Evolutionary conservation across 2,888 invertebrate genomes (phyloP).

Genomic region (Orgyia antiqua): DNA sequence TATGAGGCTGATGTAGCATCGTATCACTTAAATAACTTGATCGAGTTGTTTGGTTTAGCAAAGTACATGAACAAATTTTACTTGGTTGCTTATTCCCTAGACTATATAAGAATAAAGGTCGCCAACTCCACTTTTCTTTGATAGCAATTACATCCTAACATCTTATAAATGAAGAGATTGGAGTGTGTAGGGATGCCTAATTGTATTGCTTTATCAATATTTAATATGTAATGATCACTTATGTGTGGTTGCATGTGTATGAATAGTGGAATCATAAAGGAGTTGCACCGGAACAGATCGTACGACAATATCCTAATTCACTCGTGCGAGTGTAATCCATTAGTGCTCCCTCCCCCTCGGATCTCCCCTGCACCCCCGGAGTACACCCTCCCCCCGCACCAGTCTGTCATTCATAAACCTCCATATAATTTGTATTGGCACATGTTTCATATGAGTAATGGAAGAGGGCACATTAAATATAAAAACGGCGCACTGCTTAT

Average conservation of each 20-base stretch:
- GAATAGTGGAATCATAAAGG: slow-evolving; percentile 55
- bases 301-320: slow-evolving; percentile 78
- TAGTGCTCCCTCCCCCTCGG: slow-evolving; percentile 53
- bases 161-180: too few relatives aligned
- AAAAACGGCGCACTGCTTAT: slow-evolving; percentile 51
- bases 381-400: slow-evolving; percentile 30
- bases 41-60: too few relatives aligned
- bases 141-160: too few relatives aligned
- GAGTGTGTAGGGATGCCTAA: slow-evolving; percentile 14
- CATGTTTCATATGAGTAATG: slow-evolving; percentile 77
- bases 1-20: too few relatives aligned
- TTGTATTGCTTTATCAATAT: slow-evolving; percentile 38
- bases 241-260: slow-evolving; percentile 29
- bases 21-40: too few relatives aligned
- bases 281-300: slow-evolving; percentile 74
- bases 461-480: slow-evolving; percentile 62
- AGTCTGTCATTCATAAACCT: slow-evolving; percentile 75
- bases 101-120: too few relatives aligned
- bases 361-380: slow-evolving; percentile 17
- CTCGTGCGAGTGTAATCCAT: slow-evolving; percentile 77
- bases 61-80: too few relatives aligned
- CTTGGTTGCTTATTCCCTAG: too few relatives aligned
- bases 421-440: slow-evolving; percentile 77
- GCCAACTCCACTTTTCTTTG: too few relatives aligned
- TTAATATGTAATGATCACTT: slow-evolving; percentile 34